Evolutionary conservation across 2,888 invertebrate species (phyloP), one percentile per base, ranked within the genome.

Genomic region (Enchytraeus crypticus): DNA sequence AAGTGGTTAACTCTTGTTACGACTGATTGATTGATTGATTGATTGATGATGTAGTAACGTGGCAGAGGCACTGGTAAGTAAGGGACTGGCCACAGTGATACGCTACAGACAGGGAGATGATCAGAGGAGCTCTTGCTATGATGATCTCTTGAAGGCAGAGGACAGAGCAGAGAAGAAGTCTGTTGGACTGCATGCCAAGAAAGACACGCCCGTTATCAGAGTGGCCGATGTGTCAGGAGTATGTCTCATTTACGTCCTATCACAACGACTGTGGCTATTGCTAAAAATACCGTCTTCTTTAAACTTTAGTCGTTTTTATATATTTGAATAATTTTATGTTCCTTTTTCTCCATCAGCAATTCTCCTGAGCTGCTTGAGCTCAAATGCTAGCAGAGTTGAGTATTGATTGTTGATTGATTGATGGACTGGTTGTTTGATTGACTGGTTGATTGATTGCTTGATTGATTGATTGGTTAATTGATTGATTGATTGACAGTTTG

Each of bases 71-170:
- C 83, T 96, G 77, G 90, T 97, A 0, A 64, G 66, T 62, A 92
- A 92, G 80, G 98, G 98, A 5, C 83, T 89, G 59, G 96, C 92
- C 0, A 89, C 89, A 54, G 95, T 96, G 5, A 88, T 99, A 1
- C 85, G 90, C 63, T 93, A 98, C 76, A 84, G 92, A 60, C 90
- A 90, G 74, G 95, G 96, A 76, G 96, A 99, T 75, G 95, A 97
- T 77, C 91, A 92, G 78, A 85, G 96, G 63, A 93, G 96, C 51
- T 87, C 90, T 0, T 88, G 88, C 67, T 98, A 97, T 76, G 96
- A 97, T 78, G 88, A 89, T 64, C 82, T 98, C 29, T 82, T 93
- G 61, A 88, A 90, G 61, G 97, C 97, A 1, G 97, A 98, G 81
- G 85, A 86, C 30, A 91, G 93, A 75, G 97, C 98, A 0, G 84